Conservation (phyloP, 2,797 vertebrate genomes). For the Syngnathus acus region DNA sequence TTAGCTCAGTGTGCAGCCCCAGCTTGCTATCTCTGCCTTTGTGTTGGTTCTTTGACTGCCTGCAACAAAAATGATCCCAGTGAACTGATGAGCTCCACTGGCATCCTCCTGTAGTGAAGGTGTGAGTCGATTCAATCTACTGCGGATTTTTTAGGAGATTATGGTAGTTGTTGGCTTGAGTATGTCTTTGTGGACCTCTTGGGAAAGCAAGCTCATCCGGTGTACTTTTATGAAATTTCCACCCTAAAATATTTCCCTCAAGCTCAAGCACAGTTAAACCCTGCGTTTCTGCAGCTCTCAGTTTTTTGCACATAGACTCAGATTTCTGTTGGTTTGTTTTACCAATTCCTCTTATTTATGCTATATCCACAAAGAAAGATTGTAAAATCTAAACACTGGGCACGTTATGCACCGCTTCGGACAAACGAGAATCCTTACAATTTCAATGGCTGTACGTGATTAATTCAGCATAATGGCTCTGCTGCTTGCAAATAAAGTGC, state of each 20-base stretch:
- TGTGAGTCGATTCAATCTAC: neutral
- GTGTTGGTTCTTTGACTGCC: neutral
- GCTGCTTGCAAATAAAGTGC: neutral
- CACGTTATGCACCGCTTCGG: neutral
- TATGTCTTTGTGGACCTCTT: neutral
- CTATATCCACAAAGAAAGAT: no score
- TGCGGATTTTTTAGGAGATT: neutral
- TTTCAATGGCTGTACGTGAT: neutral
- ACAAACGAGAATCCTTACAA: neutral
- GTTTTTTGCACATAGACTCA: neutral
- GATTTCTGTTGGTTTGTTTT: neutral
- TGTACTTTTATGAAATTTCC: neutral
- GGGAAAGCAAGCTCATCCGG: neutral
- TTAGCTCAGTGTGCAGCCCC: neutral
- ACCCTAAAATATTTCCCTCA: neutral
- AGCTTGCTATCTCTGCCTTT: neutral
- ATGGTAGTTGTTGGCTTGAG: neutral
- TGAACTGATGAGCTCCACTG: neutral
- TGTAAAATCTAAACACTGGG: neutral
- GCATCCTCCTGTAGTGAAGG: constrained; percentile 1
- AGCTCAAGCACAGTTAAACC: neutral
- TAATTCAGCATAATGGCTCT: neutral
- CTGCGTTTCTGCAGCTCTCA: neutral
- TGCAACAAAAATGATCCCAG: neutral
- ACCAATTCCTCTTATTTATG: neutral